These are phyloP conservation scores for Lepidocolaptes lacrymiger DNA, from an alignment of 2,797 vertebrate species.

Conservation along the genomic window DNA sequence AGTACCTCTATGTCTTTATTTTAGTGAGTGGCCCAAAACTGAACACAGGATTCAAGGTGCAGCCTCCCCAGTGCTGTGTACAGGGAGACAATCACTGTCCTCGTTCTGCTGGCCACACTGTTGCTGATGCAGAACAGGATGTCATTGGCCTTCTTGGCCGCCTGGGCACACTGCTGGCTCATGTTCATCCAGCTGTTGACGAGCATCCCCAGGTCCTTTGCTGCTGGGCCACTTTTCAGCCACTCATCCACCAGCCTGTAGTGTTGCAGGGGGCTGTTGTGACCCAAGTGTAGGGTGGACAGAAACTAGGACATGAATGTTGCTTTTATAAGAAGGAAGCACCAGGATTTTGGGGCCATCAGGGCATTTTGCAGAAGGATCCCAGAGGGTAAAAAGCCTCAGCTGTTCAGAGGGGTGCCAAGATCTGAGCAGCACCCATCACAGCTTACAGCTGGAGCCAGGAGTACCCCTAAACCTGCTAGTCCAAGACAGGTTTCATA, in stretches of 20 bases:
- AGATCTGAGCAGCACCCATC: background rate
- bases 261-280: background rate
- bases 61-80: fast-evolving
- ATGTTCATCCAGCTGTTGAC: fast-evolving
- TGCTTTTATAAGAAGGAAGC: background rate
- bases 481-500: background rate
- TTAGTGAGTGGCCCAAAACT: background rate
- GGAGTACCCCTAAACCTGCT: background rate
- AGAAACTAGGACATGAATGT: background rate
- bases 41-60: fast-evolving
- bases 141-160: background rate
- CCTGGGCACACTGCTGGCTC: background rate
- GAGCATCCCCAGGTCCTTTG: background rate
- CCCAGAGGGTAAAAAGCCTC: background rate
- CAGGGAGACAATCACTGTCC: fast-evolving
- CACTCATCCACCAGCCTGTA: background rate
- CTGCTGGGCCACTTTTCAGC: fast-evolving
- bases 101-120: fast-evolving
- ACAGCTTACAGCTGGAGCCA: background rate
- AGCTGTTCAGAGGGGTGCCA: background rate
- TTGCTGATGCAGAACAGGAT: fast-evolving
- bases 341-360: background rate
- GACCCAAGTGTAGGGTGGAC: background rate
- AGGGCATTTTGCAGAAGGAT: background rate
- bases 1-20: background rate